phyloP scores from a whole-genome alignment of 2,113 vertebrate genomes.

The Daubentonia madagascariensis region DNA sequence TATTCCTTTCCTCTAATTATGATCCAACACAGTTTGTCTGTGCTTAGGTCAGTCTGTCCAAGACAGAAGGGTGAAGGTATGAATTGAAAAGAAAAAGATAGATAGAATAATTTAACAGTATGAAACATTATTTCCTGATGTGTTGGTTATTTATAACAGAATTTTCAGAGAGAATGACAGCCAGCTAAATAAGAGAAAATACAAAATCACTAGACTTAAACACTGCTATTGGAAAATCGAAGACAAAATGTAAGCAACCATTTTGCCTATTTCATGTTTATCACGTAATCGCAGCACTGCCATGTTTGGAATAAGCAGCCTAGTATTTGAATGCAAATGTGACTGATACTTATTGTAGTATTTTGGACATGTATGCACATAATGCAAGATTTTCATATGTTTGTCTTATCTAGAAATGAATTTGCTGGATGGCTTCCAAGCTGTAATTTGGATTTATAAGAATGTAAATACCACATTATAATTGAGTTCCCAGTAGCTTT shows the following conservation, averaged over 20 bases:
- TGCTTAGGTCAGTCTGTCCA: not conserved
- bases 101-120: not conserved
- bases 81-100: not conserved
- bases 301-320: slow-evolving; percentile 83
- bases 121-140: slow-evolving; percentile 43
- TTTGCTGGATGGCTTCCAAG: slow-evolving; percentile 25
- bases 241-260: slow-evolving; percentile 68
- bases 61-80: not conserved
- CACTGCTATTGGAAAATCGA: slow-evolving; percentile 76
- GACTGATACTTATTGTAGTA: slow-evolving; percentile 79
- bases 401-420: slow-evolving; percentile 71
- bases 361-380: slow-evolving; percentile 73
- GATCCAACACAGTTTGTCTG: not conserved
- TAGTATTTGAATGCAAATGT: slow-evolving; percentile 80
- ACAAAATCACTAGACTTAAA: slow-evolving; percentile 72
- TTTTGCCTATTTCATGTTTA: slow-evolving; percentile 80
- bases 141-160: slow-evolving; percentile 64
- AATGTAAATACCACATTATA: slow-evolving; percentile 46
- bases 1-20: not conserved
- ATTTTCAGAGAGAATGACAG: slow-evolving; percentile 72
- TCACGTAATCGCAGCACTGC: slow-evolving; percentile 79
- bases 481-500: slow-evolving; percentile 48
- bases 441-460: slow-evolving; percentile 54
- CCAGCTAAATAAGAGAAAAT: slow-evolving; percentile 79
- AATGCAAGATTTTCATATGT: slow-evolving; percentile 60